Evolutionary conservation across 1,140 invertebrate genomes (phyloP), one percentile per base, ranked within the genome.

Genomic region (Theocolax elegans): DNA sequence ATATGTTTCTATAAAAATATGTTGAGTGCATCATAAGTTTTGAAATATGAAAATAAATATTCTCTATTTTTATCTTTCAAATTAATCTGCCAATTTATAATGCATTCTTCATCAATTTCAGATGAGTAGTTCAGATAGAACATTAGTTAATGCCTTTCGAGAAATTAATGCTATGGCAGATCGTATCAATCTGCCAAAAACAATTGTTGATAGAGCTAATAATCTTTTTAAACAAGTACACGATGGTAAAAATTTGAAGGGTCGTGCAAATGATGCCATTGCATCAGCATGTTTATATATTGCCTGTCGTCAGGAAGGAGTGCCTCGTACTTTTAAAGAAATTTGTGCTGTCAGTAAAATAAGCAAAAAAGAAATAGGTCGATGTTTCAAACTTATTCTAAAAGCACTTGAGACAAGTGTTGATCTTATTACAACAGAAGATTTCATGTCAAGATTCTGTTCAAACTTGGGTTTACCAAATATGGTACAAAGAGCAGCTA

Each of bases 231-330:
- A 99, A 86, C 95, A 99, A 90, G 95, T 99, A 0, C 96, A 99
- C 80, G 98, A 99, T 85, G 95, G 96, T 1, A 97, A 98, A 86
- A 97, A 96, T 80, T 90, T 94, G 40, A 92, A 92, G 79, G 93
- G 94, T n/a, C 89, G 97, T 64, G 93, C 95, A 19, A 98, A 99
- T 83, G 97, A 99, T 86, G 97, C 98, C 0, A 99, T 99, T 78
- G 96, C 97, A 0, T 98, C 98, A 0, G 97, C 98, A 0, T 99
- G 97, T 87, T 88, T 99, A 8, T 99, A 99, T 81, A 99, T 99
- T 75, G 97, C 98, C 1, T 99, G 98, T 83, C 89, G 98, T 35
- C 97, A 99, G 82, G 98, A 99, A 86, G 96, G 96, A 12, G 98
- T 99, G 0, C 98, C 98, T 0, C 90, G 98, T 75, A 99, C 98